Percentiles rank a stretch among this genome's conserved stretches.
phyloP scores from a whole-genome alignment of 2,113 vertebrate species.

The Ciconia boyciana region DNA sequence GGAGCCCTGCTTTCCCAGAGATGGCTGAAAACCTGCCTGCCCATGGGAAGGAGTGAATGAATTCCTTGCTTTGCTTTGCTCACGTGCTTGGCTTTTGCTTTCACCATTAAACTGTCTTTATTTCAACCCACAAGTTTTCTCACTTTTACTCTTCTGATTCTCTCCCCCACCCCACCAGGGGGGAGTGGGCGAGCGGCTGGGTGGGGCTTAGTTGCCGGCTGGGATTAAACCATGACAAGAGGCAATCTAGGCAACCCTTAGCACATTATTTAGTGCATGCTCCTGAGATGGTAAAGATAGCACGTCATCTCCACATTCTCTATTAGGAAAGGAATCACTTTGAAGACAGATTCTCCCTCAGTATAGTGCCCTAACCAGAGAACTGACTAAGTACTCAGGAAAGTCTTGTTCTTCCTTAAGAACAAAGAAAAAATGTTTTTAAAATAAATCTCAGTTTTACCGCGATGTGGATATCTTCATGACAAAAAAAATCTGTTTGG shows the following conservation, averaged over 20 bases:
- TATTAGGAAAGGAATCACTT: neutral
- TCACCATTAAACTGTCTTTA: too few species aligned
- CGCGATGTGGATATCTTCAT: fast-evolving
- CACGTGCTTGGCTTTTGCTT: too few species aligned
- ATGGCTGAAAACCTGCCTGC: too few species aligned
- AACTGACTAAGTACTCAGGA: neutral
- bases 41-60: too few species aligned
- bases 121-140: too few species aligned
- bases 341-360: neutral
- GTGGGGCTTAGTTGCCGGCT: too few species aligned
- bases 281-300: neutral
- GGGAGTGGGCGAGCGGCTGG: too few species aligned
- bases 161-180: too few species aligned
- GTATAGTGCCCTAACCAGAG: neutral
- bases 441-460: neutral
- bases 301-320: neutral
- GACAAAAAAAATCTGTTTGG: neutral
- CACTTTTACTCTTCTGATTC: too few species aligned
- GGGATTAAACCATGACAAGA: too few species aligned
- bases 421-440: neutral
- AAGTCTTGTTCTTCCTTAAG: neutral
- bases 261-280: neutral
- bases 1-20: too few species aligned
- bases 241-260: neutral
- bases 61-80: too few species aligned